A percentile compares a stretch with the other conserved stretches of the same genome.
Evolutionary conservation across 2,888 invertebrate species (phyloP).

Genomic region (Eutolmus rufibarbis): DNA sequence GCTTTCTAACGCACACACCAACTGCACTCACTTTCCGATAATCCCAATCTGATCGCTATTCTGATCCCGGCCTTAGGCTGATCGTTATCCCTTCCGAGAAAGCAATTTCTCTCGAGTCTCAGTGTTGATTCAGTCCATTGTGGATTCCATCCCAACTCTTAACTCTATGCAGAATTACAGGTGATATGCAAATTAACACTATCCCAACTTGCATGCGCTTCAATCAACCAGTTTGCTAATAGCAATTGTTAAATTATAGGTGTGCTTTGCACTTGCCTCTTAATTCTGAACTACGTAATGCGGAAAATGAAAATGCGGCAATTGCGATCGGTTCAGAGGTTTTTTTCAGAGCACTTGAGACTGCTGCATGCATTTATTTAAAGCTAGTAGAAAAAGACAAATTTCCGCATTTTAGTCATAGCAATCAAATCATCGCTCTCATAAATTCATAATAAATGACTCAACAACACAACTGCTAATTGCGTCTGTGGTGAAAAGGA

Average conservation of each 20-base stretch:
- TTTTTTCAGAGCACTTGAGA: not conserved
- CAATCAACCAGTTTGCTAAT: conserved; percentile 12
- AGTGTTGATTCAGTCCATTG: not conserved
- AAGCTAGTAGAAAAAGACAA: not conserved
- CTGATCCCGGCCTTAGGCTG: not conserved
- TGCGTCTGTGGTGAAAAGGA: not conserved
- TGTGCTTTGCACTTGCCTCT: not conserved
- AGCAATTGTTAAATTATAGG: not conserved
- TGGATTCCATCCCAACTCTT: not conserved
- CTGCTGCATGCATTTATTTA: not conserved
- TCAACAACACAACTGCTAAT: not conserved
- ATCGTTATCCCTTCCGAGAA: not conserved
- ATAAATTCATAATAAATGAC: not conserved
- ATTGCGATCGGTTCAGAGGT: not conserved
- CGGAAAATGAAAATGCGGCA: not conserved
- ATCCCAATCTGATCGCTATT: not conserved
- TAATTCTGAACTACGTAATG: not conserved
- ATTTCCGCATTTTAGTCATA: not conserved
- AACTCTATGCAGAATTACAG: not conserved
- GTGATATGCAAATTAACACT: not conserved
- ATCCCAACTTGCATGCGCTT: not conserved
- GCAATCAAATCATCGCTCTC: not conserved
- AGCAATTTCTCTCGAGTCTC: not conserved
- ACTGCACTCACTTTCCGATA: not conserved
- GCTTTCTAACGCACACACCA: not conserved